Conservation (phyloP, 1,140 invertebrate species). For the Prorops nasuta region DNA sequence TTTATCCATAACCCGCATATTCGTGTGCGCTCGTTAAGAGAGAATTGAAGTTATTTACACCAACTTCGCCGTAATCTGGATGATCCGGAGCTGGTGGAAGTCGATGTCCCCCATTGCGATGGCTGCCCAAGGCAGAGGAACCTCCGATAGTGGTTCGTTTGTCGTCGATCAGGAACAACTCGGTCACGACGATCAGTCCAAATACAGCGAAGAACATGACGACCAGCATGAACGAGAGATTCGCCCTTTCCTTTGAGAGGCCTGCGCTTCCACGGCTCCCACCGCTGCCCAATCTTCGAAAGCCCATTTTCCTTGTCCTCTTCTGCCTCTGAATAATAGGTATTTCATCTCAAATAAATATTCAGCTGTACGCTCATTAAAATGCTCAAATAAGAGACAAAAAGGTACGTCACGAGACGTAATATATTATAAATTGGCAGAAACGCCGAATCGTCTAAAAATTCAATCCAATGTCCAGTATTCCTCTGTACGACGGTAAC, state of each 20-base stretch:
- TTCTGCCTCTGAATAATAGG: conserved; percentile 1
- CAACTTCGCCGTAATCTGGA: conserved; percentile 57
- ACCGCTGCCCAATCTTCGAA: conserved; percentile 35
- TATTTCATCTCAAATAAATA: too few species aligned
- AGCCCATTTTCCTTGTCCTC: conserved; percentile 42
- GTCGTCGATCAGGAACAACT: conserved; percentile 75
- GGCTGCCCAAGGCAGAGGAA: conserved; percentile 50
- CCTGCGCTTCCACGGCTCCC: conserved; percentile 54
- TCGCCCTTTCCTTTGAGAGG: conserved; percentile 67
- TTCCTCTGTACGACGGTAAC: too few species aligned
- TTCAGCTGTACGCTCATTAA: too few species aligned
- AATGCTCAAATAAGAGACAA: too few species aligned
- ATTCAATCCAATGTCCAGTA: too few species aligned
- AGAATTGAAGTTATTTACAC: conserved; percentile 34
- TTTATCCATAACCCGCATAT: too few species aligned
- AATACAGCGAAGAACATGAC: conserved; percentile 88
- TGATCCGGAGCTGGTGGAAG: conserved; percentile 45
- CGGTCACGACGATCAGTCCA: conserved; percentile 78
- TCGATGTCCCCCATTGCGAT: conserved; percentile 49
- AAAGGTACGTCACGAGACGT: too few species aligned
- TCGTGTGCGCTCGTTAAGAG: too few species aligned
- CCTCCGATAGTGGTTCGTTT: conserved; percentile 49
- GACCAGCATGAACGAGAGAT: conserved; percentile 84
- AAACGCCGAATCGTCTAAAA: too few species aligned
- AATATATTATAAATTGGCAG: too few species aligned